Conservation (phyloP, 1,140 invertebrate genomes). For the Nilaparvata lugens region DNA sequence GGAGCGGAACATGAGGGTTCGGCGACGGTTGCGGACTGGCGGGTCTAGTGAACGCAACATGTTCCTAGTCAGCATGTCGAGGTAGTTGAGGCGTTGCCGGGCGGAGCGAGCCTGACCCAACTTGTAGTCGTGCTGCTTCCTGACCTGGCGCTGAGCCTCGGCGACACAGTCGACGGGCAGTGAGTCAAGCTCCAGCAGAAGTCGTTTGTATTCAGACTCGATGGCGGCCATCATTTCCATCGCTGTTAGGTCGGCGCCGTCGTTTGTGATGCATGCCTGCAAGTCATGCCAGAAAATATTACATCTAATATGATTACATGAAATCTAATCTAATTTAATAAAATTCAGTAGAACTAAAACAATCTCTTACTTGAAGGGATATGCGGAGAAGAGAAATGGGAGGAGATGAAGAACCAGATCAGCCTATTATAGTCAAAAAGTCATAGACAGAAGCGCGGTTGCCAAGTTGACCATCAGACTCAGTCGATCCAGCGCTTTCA, state of each 20-base stretch:
- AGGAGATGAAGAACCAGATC: too few species aligned
- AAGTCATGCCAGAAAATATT: too few species aligned
- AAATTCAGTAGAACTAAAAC: too few species aligned
- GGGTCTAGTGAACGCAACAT: background rate
- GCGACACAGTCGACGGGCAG: background rate
- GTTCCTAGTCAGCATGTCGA: background rate
- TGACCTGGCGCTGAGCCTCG: background rate
- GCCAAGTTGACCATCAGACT: too few species aligned
- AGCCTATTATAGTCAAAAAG: too few species aligned
- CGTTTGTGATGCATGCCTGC: background rate
- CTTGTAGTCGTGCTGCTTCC: background rate
- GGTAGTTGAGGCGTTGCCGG: background rate
- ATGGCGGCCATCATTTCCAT: background rate
- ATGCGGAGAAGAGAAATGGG: too few species aligned
- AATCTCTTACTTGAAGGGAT: too few species aligned
- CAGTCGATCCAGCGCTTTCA: too few species aligned
- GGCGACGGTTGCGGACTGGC: background rate
- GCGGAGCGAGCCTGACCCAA: background rate
- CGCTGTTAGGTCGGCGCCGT: background rate
- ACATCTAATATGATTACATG: too few species aligned
- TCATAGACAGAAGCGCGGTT: too few species aligned
- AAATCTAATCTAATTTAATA: too few species aligned
- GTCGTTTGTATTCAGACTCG: background rate
- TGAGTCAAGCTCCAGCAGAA: background rate
- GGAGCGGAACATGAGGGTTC: background rate